These are phyloP conservation scores for Macrocentrus cingulum DNA, from an alignment of 1,140 invertebrate species.

Conservation along the genomic window DNA sequence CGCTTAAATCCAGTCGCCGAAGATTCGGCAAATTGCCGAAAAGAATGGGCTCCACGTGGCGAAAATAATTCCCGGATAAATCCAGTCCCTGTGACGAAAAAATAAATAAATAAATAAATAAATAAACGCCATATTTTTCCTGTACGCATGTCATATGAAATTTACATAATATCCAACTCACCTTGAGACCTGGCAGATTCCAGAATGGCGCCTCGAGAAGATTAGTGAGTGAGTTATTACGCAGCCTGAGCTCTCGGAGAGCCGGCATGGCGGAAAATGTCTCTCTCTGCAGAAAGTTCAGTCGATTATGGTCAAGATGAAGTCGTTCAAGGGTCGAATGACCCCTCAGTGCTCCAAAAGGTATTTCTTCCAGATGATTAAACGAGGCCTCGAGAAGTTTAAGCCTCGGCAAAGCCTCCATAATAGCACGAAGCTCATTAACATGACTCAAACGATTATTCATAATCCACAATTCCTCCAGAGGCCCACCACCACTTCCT, in stretches of 20 bases:
- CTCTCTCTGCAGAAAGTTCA: slow-evolving; percentile 72
- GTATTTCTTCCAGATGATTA: slow-evolving; percentile 74
- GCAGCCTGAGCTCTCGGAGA: slow-evolving; percentile 74
- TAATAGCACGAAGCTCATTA: slow-evolving; percentile 68
- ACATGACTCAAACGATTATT: slow-evolving; percentile 76
- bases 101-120: too few species aligned
- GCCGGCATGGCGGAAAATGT: slow-evolving; percentile 80
- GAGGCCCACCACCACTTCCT: slow-evolving; percentile 65
- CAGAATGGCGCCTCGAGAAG: slow-evolving; percentile 70
- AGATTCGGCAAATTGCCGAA: slow-evolving; percentile 75
- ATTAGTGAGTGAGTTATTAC: slow-evolving; percentile 74
- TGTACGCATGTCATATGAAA: too few species aligned
- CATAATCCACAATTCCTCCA: slow-evolving; percentile 76
- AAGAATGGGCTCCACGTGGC: slow-evolving; percentile 69
- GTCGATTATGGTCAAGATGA: slow-evolving; percentile 77
- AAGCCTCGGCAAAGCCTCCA: slow-evolving; percentile 75
- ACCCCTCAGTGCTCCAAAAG: slow-evolving; percentile 72
- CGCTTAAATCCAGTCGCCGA: slow-evolving; percentile 75
- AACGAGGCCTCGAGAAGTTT: slow-evolving; percentile 75
- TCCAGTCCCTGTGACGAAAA: slow-evolving; percentile 76
- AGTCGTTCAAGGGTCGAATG: slow-evolving; percentile 78
- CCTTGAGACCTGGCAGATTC: slow-evolving; percentile 79
- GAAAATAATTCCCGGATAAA: slow-evolving; percentile 75
- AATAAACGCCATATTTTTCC: slow-evolving; percentile 25
- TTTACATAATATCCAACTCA: slow-evolving; percentile 36